phyloP scores from a whole-genome alignment of 37 sponge, comb jelly and placozoan species.

The Cliona cf. orientalis region DNA sequence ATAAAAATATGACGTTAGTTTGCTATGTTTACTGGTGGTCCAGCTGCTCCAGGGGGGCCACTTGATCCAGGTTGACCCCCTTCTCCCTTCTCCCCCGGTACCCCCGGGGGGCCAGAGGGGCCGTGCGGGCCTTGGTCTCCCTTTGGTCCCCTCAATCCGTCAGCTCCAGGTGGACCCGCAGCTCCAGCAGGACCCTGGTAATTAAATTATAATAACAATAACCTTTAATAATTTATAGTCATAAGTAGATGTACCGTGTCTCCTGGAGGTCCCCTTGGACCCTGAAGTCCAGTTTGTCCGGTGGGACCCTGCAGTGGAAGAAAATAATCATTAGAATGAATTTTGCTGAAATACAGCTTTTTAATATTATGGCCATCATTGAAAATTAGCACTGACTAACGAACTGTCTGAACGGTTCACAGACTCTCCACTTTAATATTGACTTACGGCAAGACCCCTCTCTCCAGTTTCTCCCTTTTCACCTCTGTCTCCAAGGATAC shows the following conservation, averaged over 20 bases:
- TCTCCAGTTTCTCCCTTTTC: constrained; percentile 74
- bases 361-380: neutral
- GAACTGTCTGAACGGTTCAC: neutral
- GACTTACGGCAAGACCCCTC: constrained; percentile 50
- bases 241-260: constrained; percentile 20
- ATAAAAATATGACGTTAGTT: neutral
- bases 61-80: constrained; percentile 49
- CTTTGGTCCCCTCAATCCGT: constrained; percentile 39
- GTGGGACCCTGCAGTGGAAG: constrained; percentile 26
- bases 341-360: neutral
- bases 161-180: constrained; percentile 34
- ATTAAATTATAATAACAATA: too few relatives aligned
- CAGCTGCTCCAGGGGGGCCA: constrained; percentile 63
- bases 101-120: constrained; percentile 34
- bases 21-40: constrained; percentile 37
- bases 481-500: constrained; percentile 66
- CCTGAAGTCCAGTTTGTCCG: constrained; percentile 55
- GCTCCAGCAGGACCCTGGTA: constrained; percentile 54
- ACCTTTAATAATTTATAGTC: neutral
- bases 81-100: constrained; percentile 58
- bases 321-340: neutral
- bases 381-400: neutral
- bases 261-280: constrained; percentile 70
- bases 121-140: constrained; percentile 64
- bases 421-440: neutral